A percentile compares a stretch with the other conserved stretches of the same genome.
Conservation (phyloP, 2,888 invertebrate species). For the Baronia brevicornis region DNA sequence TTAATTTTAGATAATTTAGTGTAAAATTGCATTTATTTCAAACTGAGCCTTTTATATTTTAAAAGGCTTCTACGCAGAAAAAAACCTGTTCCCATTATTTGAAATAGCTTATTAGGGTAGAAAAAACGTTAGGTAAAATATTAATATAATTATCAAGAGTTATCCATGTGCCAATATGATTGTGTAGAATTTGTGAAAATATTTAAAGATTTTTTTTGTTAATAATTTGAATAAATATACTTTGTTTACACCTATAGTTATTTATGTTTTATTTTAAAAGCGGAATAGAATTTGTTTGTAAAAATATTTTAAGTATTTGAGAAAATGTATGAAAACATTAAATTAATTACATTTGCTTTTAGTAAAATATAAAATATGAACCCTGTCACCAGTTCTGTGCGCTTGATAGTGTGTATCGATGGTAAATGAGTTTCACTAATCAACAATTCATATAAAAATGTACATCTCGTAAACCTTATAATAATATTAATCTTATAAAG, state of each 20-base stretch:
- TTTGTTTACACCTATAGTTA: conserved; percentile 5
- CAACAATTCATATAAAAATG: conserved; percentile 14
- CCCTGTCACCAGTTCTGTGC: conserved; percentile 72
- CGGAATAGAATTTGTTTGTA: conserved; percentile 10
- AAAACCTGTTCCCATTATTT: too few relatives aligned
- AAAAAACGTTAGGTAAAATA: too few relatives aligned
- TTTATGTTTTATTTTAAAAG: conserved; percentile 5
- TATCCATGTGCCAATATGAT: too few relatives aligned
- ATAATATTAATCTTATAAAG: conserved; percentile 12
- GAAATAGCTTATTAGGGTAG: too few relatives aligned
- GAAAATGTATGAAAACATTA: conserved; percentile 16
- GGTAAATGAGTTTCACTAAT: conserved; percentile 21
- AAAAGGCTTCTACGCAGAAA: too few relatives aligned
- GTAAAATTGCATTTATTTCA: too few relatives aligned
- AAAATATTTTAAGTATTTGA: conserved; percentile 11
- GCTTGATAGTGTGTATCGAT: conserved; percentile 44
- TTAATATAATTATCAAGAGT: too few relatives aligned
- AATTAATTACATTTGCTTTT: conserved; percentile 39
- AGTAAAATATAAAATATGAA: conserved; percentile 61
- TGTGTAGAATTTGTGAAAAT: too few relatives aligned
- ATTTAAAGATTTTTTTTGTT: too few relatives aligned
- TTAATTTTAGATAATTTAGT: too few relatives aligned
- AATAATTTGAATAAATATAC: conserved; percentile 12
- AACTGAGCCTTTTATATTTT: too few relatives aligned
- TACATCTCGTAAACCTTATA: conserved; percentile 14